Percentiles rank a stretch among this genome's conserved stretches.
These are phyloP conservation scores for Rosalia funebris DNA, from an alignment of 2,888 invertebrate genomes.

Conservation along the genomic window DNA sequence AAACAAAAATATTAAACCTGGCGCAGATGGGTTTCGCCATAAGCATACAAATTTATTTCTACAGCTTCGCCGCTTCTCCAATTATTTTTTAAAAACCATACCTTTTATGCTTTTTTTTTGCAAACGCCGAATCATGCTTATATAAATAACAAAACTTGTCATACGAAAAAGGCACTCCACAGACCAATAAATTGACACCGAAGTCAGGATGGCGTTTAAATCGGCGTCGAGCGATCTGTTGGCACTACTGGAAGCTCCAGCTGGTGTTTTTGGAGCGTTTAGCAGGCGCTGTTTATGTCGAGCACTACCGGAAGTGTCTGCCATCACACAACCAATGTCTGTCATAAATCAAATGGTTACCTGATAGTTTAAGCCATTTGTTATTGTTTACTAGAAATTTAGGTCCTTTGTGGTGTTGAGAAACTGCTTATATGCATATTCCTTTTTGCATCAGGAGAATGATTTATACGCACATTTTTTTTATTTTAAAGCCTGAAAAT, in stretches of 20 bases:
- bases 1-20: no score
- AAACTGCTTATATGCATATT: no score
- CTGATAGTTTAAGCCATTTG: conserved; percentile 52
- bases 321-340: conserved; percentile 52
- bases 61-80: neutral
- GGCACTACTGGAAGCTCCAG: conserved; percentile 34
- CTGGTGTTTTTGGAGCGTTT: conserved; percentile 50
- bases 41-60: neutral
- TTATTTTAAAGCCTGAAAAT: no score
- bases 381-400: no score
- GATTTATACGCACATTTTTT: no score
- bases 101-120: neutral
- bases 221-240: conserved; percentile 44
- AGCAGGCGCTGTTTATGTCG: conserved; percentile 53
- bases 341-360: conserved; percentile 57
- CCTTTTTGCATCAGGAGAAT: no score
- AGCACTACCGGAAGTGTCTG: conserved; percentile 48
- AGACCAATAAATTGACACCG: conserved; percentile 47
- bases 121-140: conserved; percentile 9
- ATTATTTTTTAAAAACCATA: conserved; percentile 2
- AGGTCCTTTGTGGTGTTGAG: no score
- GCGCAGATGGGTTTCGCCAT: no score
- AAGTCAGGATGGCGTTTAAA: conserved; percentile 32
- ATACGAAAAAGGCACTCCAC: conserved; percentile 37
- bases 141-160: conserved; percentile 34